Evolutionary conservation across 2,113 vertebrate species (phyloP).

Genomic region (Tylochromis polylepis): DNA sequence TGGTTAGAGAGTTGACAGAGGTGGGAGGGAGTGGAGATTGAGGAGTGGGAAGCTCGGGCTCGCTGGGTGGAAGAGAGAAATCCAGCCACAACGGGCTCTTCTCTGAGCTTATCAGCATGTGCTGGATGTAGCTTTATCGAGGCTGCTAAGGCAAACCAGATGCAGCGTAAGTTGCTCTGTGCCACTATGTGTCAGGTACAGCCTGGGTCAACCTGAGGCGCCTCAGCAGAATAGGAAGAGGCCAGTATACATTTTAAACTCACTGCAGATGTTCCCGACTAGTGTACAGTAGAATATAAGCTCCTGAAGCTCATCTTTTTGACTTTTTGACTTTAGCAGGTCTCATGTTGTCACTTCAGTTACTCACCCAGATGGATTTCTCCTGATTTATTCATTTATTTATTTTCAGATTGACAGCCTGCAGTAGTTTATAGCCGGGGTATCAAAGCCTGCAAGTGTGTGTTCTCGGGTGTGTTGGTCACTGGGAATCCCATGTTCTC

Average conservation of each 20-base stretch:
- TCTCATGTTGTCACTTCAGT: conserved; percentile 44
- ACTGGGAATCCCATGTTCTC: conserved; percentile 40
- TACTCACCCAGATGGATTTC: conserved; percentile 20
- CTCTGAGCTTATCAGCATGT: conserved; percentile 57
- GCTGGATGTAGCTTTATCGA: conserved; percentile 40
- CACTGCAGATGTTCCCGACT: conserved; percentile 43
- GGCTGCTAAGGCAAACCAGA: conserved; percentile 68
- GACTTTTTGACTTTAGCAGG: conserved; percentile 20
- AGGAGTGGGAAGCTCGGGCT: conserved; percentile 26
- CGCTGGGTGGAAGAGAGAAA: conserved; percentile 29
- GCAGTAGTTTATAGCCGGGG: conserved; percentile 40
- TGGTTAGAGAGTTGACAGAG: conserved; percentile 63
- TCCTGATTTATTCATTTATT: neutral
- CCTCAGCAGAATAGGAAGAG: conserved; percentile 31
- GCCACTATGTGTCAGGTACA: conserved; percentile 65
- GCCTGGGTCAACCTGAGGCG: conserved; percentile 51
- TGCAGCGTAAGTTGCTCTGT: conserved; percentile 41
- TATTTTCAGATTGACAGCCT: conserved; percentile 36
- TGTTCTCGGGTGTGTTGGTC: conserved; percentile 50
- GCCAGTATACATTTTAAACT: conserved; percentile 35
- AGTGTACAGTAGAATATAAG: neutral
- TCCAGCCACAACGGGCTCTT: conserved; percentile 39
- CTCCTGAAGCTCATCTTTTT: conserved; percentile 6
- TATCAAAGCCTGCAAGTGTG: conserved; percentile 47
- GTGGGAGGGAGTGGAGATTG: neutral